Conservation (phyloP, 1,140 invertebrate species). For the Caenorhabditis tropicalis region DNA sequence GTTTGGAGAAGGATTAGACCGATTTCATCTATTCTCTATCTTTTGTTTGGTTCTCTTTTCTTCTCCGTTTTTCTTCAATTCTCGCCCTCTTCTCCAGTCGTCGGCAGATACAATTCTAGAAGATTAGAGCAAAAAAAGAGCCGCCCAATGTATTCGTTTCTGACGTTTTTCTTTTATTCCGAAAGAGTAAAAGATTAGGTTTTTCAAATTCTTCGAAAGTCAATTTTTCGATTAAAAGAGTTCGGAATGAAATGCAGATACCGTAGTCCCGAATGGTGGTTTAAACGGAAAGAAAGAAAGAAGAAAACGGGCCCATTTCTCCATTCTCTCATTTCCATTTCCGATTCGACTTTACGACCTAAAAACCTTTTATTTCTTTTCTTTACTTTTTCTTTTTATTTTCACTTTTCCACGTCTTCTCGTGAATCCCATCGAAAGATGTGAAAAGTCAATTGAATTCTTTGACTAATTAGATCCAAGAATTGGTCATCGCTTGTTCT, state of each 20-base stretch:
- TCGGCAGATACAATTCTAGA: slow-evolving; percentile 38
- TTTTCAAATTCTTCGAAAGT: too few species aligned
- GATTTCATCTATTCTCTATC: slow-evolving; percentile 6
- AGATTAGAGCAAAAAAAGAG: slow-evolving; percentile 14
- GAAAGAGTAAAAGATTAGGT: not conserved
- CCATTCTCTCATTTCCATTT: slow-evolving; percentile 38
- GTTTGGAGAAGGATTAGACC: slow-evolving; percentile 21
- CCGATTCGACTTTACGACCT: slow-evolving; percentile 39
- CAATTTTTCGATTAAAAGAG: too few species aligned
- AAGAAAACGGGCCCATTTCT: not conserved
- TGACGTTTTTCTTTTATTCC: not conserved
- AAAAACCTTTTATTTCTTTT: slow-evolving; percentile 31
- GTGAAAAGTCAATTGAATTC: not conserved
- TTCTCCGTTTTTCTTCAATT: not conserved
- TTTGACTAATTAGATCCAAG: not conserved
- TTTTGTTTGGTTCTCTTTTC: slow-evolving; percentile 16
- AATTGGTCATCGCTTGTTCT: not conserved
- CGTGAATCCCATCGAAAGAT: not conserved
- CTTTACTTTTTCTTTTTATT: not conserved
- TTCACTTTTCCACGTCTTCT: not conserved
- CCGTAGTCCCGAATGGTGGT: not conserved
- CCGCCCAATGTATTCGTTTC: not conserved
- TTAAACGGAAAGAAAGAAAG: not conserved
- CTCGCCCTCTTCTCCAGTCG: not conserved
- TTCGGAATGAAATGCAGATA: too few species aligned